These are phyloP conservation scores for Acanthisitta chloris DNA, from an alignment of 2,113 vertebrate genomes.

Conservation along the genomic window DNA sequence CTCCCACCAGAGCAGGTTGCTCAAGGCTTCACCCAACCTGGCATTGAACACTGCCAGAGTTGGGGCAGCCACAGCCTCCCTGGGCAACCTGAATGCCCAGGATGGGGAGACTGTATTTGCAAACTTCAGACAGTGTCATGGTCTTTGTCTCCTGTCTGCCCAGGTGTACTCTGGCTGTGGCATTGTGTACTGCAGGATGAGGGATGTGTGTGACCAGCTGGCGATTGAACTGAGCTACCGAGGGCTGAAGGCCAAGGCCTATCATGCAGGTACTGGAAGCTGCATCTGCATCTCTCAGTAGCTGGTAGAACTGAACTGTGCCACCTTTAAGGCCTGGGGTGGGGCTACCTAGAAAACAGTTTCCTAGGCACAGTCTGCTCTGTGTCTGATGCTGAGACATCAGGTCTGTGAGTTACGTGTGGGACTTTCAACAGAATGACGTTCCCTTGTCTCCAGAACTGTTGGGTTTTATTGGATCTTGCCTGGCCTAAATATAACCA, in stretches of 20 bases:
- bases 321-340: not conserved
- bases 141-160: not conserved
- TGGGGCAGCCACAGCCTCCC: no score
- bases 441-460: not conserved
- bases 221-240: constrained; percentile 86
- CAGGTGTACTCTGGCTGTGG: constrained; percentile 83
- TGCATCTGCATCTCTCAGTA: not conserved
- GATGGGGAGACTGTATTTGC: not conserved
- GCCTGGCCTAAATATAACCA: not conserved
- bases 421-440: not conserved
- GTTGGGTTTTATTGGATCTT: not conserved
- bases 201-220: constrained; percentile 90
- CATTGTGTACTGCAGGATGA: constrained; percentile 95
- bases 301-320: not conserved
- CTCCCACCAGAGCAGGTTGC: no score
- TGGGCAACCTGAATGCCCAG: no score
- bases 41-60: no score
- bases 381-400: not conserved
- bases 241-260: constrained; percentile 87
- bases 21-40: no score
- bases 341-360: not conserved
- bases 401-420: not conserved
- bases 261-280: constrained; percentile 87
- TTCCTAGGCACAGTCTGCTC: not conserved
- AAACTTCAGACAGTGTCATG: not conserved